Evolutionary conservation across 2,113 vertebrate genomes (phyloP).

Genomic region (Ailuropoda melanoleuca): DNA sequence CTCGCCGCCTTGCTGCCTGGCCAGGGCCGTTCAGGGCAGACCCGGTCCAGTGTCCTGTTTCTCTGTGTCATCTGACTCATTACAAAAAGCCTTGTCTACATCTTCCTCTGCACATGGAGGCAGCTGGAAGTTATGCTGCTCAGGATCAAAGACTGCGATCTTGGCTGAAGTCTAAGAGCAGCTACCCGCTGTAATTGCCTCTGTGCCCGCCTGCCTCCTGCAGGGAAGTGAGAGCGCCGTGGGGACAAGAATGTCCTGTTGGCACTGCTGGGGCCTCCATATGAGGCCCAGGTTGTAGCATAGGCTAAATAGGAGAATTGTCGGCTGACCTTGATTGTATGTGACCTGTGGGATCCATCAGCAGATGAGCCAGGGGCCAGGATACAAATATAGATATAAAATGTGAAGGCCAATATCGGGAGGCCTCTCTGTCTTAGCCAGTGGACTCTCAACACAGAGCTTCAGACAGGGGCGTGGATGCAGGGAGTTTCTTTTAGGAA

Average conservation of each 20-base stretch:
- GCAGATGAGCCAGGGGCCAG: neutral
- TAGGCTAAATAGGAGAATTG: neutral
- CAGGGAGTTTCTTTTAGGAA: neutral
- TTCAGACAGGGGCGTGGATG: neutral
- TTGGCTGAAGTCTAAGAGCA: neutral
- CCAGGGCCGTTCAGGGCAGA: neutral
- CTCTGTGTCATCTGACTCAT: neutral
- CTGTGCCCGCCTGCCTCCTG: neutral
- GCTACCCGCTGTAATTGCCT: neutral
- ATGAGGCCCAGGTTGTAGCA: neutral
- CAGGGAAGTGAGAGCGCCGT: no score
- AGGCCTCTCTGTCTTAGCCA: rapidly evolving
- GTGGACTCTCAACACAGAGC: neutral
- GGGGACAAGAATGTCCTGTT: neutral
- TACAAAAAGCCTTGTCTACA: neutral
- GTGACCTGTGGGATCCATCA: neutral
- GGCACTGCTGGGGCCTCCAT: neutral
- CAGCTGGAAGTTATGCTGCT: neutral
- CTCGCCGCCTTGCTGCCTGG: rapidly evolving
- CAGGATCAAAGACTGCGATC: neutral
- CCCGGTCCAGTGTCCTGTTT: neutral
- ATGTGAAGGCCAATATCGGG: neutral
- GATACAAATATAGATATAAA: neutral
- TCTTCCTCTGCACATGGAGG: neutral
- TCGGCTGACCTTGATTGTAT: neutral